Base-by-base conservation (phyloP, 2,113 vertebrate species). In the Gila orcuttii region DNA sequence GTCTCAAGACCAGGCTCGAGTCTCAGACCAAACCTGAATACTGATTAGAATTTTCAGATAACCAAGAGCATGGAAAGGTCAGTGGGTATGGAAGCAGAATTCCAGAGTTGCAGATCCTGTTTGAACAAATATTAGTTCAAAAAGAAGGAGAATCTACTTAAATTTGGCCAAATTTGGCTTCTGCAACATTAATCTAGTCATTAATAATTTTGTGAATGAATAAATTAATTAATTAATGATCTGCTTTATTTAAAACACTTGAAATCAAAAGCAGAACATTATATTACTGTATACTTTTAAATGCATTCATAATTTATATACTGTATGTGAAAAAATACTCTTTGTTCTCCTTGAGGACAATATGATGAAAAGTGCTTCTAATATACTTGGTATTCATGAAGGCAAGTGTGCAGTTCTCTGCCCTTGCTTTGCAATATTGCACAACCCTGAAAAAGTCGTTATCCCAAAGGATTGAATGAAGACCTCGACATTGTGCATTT, bases 401-500 rank as follows among this genome's bases (percentile, higher is more conserved):
- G 55, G 45, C 64, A 71, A 74, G 47, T 73, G 25, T 47, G 8
- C 36, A 10, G 68, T 79, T 39, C 45, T 81, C 33, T 84, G 82
- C 55, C 71, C 42, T 83, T 83, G 85, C 69, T 71, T 73, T 59
- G 23, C 39, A 19, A 83, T 82, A 52, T 85, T 77, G 47, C 57
- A 33, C 50, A 45, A 59, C 62, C 55, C 60, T 25, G 50, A 84
- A 76, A 45, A 74, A 77, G 74, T 81, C 47, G 28, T 62, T 42
- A n/a, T 17, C 55, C 28, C n/a, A 66, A 52, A 80, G 55, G 84
- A 83, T 64, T 82, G 15, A 80, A 31, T 23, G 82, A 71, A 86
- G 55, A 68, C 85, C 79, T 79, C 88, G 85, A 79, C 60, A 87
- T 88, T 89, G 88, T n/a, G 85, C 11, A 11, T 33, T 79, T 36